Conservation (phyloP, 30 jellyfish, hydroid and myxozoan species). For the Nemopilema nomurai region DNA sequence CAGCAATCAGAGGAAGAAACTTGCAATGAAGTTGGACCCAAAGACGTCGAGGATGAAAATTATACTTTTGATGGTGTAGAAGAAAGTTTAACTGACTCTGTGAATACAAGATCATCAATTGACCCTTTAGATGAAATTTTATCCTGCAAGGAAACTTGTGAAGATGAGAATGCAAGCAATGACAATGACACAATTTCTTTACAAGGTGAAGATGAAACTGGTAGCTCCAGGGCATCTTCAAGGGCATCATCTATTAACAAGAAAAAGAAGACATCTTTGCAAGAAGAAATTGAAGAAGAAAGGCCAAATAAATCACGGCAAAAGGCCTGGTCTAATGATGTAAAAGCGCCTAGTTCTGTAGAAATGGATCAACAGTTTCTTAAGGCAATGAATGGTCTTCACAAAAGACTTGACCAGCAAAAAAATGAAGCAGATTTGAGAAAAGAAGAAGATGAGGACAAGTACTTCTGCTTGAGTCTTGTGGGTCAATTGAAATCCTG, state of each 20-base stretch:
- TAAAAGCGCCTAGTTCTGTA: slow-evolving; percentile 6
- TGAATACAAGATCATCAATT: background rate
- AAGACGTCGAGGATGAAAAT: background rate
- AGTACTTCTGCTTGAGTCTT: slow-evolving; percentile 26
- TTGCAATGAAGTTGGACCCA: background rate
- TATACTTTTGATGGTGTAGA: background rate
- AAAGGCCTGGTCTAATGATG: slow-evolving; percentile 18
- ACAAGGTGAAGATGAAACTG: background rate
- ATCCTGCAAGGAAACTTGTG: background rate
- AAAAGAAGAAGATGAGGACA: slow-evolving; percentile 28
- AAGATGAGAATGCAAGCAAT: background rate
- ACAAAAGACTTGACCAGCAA: slow-evolving; percentile 5
- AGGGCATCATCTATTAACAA: background rate
- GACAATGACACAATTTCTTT: background rate
- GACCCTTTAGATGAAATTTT: background rate
- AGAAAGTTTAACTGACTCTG: background rate
- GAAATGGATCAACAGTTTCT: slow-evolving; percentile 3
- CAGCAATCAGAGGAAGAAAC: background rate
- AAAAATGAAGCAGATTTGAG: slow-evolving; percentile 9
- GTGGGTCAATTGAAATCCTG: slow-evolving; percentile 29
- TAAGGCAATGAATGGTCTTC: slow-evolving; percentile 17
- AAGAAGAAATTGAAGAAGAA: slow-evolving; percentile 1
- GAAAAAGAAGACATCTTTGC: slow-evolving; percentile 2
- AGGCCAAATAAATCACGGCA: background rate
- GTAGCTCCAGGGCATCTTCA: slow-evolving; percentile 6